Evolutionary conservation across 2,888 invertebrate genomes (phyloP), one percentile per base, ranked within the genome.

Genomic region (Sarcophaga carnaria): DNA sequence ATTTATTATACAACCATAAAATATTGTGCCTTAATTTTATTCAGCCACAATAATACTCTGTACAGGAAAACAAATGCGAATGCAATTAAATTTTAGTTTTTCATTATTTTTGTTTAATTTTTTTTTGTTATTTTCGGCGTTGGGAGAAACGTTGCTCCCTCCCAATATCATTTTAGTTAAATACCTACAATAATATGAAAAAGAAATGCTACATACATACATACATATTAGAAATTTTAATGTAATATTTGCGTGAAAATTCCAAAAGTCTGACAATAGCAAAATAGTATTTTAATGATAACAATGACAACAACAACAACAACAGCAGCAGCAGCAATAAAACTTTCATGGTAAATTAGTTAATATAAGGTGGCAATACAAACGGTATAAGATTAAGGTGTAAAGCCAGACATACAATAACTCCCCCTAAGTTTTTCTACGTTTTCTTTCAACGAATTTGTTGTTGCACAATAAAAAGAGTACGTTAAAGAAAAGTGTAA

Each of bases 1-100:
- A 86, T 86, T 88, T 88, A 88, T 88, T 88, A 88, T 88, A 86
- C 88, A 88, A 88, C 80, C 82, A 70, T 80, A 83, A 81, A 66
- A 76, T 76, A 67, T 67, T 45, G 25, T 64, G 37, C 71, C 69
- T 75, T 54, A 45, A 72, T 77, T 75, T 62, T 74, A 74, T 22
- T 45, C 74, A 71, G 25, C 66, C 6, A 59, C 54, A 59, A 78
- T 70, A 74, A 54, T 62, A 25, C 17, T 12, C 54, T 80, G 75
- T 80, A 78, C 87, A 85, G 85, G 83, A 84, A 87, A 87, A 83
- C 83, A 83, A 88, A 85, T 85, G 83, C 69, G 74, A 78, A 60
- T 83, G 80, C 70, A 87, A 88, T 88, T 83, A 88, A 78, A 20
- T 54, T 76, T 37, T 37, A 10, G 37, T 37, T 37, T 37, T 37